Evolutionary conservation across 2,888 invertebrate species (phyloP), one percentile per base, ranked within the genome.

Genomic region (Cerceris ruficornis): DNA sequence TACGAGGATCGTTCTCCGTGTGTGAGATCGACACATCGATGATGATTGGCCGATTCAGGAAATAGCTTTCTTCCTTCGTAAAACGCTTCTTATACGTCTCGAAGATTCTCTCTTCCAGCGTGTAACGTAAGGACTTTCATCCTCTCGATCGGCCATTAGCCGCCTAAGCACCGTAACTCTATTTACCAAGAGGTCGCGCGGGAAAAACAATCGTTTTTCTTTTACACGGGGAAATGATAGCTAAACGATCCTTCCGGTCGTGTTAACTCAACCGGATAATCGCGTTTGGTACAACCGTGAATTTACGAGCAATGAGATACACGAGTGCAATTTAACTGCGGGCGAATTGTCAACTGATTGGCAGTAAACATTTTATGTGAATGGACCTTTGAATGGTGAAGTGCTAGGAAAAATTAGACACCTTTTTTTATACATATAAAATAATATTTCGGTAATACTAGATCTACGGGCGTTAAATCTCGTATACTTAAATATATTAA

Each of bases 11-110:
- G 55, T 15, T 42, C 42, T 42, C 28, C 4, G 28, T 52, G 60
- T 67, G 58, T 14, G 52, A 42, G 41, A 15, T 50, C 43, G 49
- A 61, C 69, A 49, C 43, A 43, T 49, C 72, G 66, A 72, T 69
- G 54, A 28, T 39, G 58, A 28, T 42, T 14, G 64, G 39, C 67
- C 39, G 59, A 57, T 72, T 76, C 67, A 78, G 83, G 77, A 85
- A 81, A 70, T 66, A 46, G 64, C 85, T 85, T 85, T 76, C 85
- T 84, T 84, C 77, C 73, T 68, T 71, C 69, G 28, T n/a, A 8
- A 14, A 43, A 39, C 55, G 58, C 60, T 66, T 64, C 69, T 69
- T 68, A 49, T 60, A 59, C n/a, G 74, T 71, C 69, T 68, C n/a
- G 50, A 61, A 70, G 55, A 69, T 64, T 74, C 67, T 67, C 67